Evolutionary conservation across 2,113 vertebrate species (phyloP).

Genomic region (Myrmophylax atrothorax): DNA sequence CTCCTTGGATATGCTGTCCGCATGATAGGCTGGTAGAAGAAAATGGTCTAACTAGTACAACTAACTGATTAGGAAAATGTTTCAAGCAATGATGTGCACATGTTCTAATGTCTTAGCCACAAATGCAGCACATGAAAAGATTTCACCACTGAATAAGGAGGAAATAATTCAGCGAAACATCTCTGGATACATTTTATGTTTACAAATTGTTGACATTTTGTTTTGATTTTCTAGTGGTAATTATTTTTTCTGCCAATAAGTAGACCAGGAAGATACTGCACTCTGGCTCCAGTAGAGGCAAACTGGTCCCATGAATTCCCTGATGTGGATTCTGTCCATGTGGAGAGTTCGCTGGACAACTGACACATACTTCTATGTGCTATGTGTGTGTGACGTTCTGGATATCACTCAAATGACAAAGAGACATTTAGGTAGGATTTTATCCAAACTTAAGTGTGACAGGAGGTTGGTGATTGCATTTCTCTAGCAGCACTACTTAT

Average conservation of each 20-base stretch:
- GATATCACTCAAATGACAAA: neutral
- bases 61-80: neutral
- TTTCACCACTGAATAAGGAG: neutral
- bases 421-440: neutral
- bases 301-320: neutral
- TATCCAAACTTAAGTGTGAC: neutral
- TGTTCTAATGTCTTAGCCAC: neutral
- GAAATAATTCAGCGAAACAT: neutral
- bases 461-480: neutral
- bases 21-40: neutral
- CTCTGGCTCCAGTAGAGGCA: neutral
- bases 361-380: neutral
- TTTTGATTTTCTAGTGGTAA: neutral
- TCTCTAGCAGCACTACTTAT: neutral
- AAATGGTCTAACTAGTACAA: neutral
- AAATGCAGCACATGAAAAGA: neutral
- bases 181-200: fast-evolving
- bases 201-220: neutral
- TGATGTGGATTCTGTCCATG: neutral
- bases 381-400: neutral
- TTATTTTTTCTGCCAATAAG: neutral
- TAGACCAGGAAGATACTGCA: neutral
- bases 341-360: neutral
- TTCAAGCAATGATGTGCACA: neutral
- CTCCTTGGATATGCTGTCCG: neutral